Evolutionary conservation across 2,797 vertebrate species (phyloP), one percentile per base, ranked within the genome.

Genomic region (Takifugu rubripes): DNA sequence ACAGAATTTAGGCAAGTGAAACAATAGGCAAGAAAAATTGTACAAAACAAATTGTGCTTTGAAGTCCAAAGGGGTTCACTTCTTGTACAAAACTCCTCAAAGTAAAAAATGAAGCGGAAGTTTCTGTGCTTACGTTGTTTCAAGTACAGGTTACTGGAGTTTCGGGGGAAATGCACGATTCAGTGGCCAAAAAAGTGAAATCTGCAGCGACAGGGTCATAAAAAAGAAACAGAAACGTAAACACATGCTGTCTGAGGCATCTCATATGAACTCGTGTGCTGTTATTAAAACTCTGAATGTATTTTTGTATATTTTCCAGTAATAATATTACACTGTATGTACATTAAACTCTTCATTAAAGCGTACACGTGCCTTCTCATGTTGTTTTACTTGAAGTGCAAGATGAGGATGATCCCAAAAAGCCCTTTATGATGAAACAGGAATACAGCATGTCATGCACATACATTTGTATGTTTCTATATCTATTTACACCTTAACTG

Each of bases 21-120:
- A 85, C 72, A 80, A 81, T 55, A 86, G 64, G 64, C 78, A 89
- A 83, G 73, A 17, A 79, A 72, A 83, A 73, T 71, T 69, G 70
- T 83, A 75, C 72, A 84, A 90, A 49, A 48, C 9, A 49, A 88
- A 83, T 84, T 90, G 87, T 89, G 88, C 86, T 91, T 91, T 83
- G 66, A 77, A 58, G 51, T 75, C 63, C 61, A 81, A 83, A 85
- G 65, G 69, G 72, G 69, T 61, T 65, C 14, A 57, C 51, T 56
- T 73, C 68, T 71, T 64, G 62, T 86, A 84, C 16, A 61, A 88
- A 79, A 84, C 72, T 25, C 78, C 68, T 70, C 58, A 78, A 59
- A 77, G 78, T 74, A 71, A 67, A 21, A 77, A 72, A 76, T 63
- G 21, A 81, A 77, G 56, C 44, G 53, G 81, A 68, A 72, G 55